A percentile compares a stretch with the other conserved stretches of the same genome.
These are phyloP conservation scores for Bradypus variegatus DNA, from an alignment of 2,797 vertebrate genomes.

Conservation along the genomic window DNA sequence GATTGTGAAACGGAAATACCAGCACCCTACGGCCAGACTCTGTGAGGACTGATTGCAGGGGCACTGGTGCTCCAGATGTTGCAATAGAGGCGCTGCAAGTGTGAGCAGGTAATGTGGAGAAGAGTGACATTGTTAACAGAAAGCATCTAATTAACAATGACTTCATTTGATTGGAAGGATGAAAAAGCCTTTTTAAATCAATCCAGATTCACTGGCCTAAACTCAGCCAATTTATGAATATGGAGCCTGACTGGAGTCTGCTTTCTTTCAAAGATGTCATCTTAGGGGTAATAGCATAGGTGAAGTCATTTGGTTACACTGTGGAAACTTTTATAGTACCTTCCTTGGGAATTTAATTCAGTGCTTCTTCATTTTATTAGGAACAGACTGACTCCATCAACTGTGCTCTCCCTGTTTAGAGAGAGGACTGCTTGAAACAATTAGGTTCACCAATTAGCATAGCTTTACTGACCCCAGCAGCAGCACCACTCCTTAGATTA, in stretches of 20 bases:
- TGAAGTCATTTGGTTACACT: conserved; percentile 76
- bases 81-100: conserved; percentile 48
- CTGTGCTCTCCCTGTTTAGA: conserved; percentile 66
- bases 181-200: conserved; percentile 73
- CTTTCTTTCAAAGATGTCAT: conserved; percentile 75
- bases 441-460: conserved; percentile 75
- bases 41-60: conserved; percentile 27
- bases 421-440: conserved; percentile 75
- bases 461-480: conserved; percentile 69
- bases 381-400: conserved; percentile 74
- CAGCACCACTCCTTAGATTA: conserved; percentile 58
- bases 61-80: conserved; percentile 52
- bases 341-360: conserved; percentile 75
- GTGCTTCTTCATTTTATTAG: conserved; percentile 78
- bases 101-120: conserved; percentile 66
- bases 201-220: conserved; percentile 73
- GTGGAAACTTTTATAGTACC: conserved; percentile 74
- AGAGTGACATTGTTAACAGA: conserved; percentile 69
- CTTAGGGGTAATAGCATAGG: conserved; percentile 67
- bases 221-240: conserved; percentile 71
- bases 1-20: conserved; percentile 39
- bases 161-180: conserved; percentile 73
- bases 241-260: conserved; percentile 66
- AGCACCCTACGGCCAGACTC: not conserved
- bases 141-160: conserved; percentile 73